Evolutionary conservation across 1,140 invertebrate species (phyloP).

Genomic region (Teleogryllus occipitalis): DNA sequence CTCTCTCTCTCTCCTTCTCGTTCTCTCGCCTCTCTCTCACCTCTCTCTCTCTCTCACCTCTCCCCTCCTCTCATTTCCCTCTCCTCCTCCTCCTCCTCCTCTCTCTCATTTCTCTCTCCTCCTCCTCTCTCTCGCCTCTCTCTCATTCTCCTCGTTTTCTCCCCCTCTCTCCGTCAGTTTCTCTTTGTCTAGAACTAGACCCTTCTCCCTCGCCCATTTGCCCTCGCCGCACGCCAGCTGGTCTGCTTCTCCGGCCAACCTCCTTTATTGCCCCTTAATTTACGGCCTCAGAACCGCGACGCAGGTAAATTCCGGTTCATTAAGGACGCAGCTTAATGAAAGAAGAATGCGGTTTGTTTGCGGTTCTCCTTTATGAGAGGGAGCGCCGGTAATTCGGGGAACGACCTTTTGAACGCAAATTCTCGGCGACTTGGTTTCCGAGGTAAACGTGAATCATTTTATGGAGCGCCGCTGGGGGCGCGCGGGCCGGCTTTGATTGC

Average conservation of each 20-base stretch:
- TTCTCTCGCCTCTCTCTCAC: no score
- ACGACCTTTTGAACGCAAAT: not conserved
- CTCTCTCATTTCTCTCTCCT: no score
- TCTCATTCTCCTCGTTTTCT: not conserved
- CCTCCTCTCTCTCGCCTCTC: no score
- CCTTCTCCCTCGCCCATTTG: not conserved
- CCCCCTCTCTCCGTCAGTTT: not conserved
- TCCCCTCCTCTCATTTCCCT: no score
- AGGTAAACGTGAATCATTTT: no score
- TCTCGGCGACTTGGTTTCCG: not conserved
- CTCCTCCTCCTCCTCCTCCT: no score
- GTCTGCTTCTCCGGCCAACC: not conserved
- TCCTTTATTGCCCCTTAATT: not conserved
- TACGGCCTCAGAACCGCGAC: not conserved
- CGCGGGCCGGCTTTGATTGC: no score
- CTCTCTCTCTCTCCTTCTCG: no score
- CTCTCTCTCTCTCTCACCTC: no score
- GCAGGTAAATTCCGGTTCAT: not conserved
- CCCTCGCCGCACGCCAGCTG: not conserved
- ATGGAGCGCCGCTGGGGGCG: no score
- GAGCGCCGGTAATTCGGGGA: not conserved
- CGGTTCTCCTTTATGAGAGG: not conserved
- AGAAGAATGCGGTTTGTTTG: conserved; percentile 4
- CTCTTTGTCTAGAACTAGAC: not conserved
- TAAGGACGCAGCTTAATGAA: not conserved